These are phyloP conservation scores for Holacanthus passer DNA, from an alignment of 2,113 vertebrate species.

Conservation along the genomic window DNA sequence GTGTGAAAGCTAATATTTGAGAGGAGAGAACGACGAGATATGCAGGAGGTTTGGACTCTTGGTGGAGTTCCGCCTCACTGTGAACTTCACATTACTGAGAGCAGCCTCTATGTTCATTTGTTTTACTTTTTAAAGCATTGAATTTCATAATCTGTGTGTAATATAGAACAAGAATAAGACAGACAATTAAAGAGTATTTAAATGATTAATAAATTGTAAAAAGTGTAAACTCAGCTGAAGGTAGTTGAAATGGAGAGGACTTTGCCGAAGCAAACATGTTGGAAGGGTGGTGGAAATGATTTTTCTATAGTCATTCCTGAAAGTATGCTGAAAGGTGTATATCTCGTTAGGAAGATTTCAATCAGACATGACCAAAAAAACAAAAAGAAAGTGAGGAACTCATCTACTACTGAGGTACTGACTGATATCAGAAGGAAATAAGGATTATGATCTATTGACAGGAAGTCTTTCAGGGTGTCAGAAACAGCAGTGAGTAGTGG, in stretches of 20 bases:
- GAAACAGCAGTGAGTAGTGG: no score
- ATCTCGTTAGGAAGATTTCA: neutral
- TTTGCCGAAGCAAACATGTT: neutral
- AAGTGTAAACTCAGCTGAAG: neutral
- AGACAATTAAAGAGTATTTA: no score
- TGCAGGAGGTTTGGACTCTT: no score
- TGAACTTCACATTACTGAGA: no score
- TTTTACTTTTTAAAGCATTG: no score
- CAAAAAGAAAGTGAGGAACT: neutral
- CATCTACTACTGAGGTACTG: neutral
- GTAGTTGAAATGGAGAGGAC: neutral
- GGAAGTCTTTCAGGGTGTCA: neutral
- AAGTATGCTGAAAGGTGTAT: neutral
- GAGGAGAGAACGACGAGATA: no score
- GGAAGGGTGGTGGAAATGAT: neutral
- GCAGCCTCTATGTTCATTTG: no score
- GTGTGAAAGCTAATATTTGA: no score
- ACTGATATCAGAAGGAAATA: neutral
- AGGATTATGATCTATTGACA: constrained; percentile 5
- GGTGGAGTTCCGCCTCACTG: no score
- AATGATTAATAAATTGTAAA: no score
- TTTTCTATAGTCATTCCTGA: neutral
- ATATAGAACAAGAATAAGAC: no score
- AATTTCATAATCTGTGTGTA: no score
- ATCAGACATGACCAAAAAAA: neutral